Evolutionary conservation across 1,140 invertebrate species (phyloP).

Genomic region (Asobara japonica): DNA sequence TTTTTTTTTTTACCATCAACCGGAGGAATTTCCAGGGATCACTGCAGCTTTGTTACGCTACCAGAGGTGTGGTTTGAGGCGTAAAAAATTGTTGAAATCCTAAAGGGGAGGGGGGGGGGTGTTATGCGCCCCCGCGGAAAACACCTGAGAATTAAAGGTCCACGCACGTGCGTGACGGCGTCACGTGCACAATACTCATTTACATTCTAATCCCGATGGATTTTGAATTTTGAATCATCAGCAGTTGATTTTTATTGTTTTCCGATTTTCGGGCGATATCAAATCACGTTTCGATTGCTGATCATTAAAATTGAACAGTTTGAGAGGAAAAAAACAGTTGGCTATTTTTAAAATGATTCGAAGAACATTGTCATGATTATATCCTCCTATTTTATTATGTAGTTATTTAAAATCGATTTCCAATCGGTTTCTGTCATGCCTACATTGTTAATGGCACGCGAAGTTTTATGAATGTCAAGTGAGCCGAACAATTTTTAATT

Average conservation of each 20-base stretch:
- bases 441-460: too few species aligned
- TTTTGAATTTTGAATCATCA: background rate
- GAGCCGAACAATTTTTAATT: too few species aligned
- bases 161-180: slow-evolving; percentile 16
- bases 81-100: background rate
- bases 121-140: background rate
- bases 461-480: too few species aligned
- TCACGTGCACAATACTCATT: slow-evolving; percentile 13
- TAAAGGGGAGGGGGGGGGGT: too few species aligned
- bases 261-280: too few species aligned
- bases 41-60: background rate
- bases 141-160: slow-evolving; percentile 17
- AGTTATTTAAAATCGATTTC: too few species aligned
- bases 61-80: background rate
- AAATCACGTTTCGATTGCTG: too few species aligned
- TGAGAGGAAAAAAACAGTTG: too few species aligned
- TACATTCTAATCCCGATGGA: slow-evolving; percentile 16
- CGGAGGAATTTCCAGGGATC: background rate
- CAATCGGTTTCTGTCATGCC: too few species aligned
- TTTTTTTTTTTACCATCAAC: background rate
- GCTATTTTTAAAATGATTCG: too few species aligned
- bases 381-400: background rate
- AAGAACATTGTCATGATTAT: background rate
- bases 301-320: too few species aligned
- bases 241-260: too few species aligned